phyloP scores from a whole-genome alignment of 2,888 invertebrate species.

The Papilio gigon region DNA sequence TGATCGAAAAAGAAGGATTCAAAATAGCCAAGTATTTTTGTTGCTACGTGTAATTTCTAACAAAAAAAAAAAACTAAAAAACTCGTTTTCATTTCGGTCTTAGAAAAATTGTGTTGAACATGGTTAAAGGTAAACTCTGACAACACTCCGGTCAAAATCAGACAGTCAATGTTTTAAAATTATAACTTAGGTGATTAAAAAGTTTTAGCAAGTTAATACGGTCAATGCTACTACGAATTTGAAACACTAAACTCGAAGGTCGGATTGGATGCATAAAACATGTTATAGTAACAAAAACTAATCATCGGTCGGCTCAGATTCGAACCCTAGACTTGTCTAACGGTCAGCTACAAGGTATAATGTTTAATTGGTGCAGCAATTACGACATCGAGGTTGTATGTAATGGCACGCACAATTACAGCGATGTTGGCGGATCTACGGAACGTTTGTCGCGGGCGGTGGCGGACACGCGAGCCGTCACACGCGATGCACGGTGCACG shows the following conservation, averaged over 20 bases:
- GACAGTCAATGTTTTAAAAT: too few relatives aligned
- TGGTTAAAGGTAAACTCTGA: not conserved
- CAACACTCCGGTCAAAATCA: too few relatives aligned
- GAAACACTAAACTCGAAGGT: not conserved
- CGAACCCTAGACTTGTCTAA: constrained; percentile 1
- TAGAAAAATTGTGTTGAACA: not conserved
- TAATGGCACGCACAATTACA: constrained; percentile 28
- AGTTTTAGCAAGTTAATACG: too few relatives aligned
- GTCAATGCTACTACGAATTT: not conserved
- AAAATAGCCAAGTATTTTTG: constrained; percentile 43
- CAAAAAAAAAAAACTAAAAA: constrained; percentile 5
- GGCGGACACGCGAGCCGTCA: constrained; percentile 67
- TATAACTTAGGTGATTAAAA: too few relatives aligned
- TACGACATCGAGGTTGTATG: constrained; percentile 21
- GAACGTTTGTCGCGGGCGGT: constrained; percentile 61
- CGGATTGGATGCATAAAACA: too few relatives aligned
- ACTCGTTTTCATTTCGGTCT: not conserved
- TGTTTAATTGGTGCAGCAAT: constrained; percentile 18
- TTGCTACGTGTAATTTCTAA: not conserved
- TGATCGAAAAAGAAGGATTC: constrained; percentile 56
- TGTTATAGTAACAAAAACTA: not conserved
- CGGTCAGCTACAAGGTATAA: constrained; percentile 37
- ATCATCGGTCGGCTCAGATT: not conserved
- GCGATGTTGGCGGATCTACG: constrained; percentile 63
- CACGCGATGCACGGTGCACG: constrained; percentile 40